Percentiles rank a stretch among this genome's conserved stretches.
phyloP scores from a whole-genome alignment of 2,797 vertebrate species.

The Agapornis canus region DNA sequence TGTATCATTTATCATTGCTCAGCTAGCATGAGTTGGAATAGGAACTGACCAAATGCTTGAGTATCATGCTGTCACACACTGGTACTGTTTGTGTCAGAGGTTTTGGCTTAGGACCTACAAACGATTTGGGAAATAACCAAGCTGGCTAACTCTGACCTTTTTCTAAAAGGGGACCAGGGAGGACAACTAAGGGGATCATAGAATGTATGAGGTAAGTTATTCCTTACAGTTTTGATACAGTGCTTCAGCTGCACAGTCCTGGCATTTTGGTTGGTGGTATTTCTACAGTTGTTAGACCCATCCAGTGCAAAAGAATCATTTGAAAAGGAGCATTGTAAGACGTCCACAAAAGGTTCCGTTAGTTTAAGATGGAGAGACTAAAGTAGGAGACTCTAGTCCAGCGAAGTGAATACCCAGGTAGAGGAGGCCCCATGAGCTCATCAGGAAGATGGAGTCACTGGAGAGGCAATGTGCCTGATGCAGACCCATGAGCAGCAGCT shows the following conservation, averaged over 20 bases:
- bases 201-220: neutral
- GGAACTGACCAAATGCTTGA: neutral
- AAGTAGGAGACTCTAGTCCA: neutral
- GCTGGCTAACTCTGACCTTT: neutral
- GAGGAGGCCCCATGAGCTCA: neutral
- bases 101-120: neutral
- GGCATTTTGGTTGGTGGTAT: neutral
- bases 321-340: neutral
- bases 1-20: neutral
- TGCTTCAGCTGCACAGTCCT: neutral
- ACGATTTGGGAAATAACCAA: neutral
- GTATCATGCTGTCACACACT: neutral
- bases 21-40: neutral
- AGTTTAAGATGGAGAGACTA: neutral
- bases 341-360: neutral
- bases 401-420: neutral
- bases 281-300: neutral
- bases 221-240: neutral
- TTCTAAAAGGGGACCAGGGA: neutral
- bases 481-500: neutral
- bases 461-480: rapidly evolving
- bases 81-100: neutral
- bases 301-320: neutral
- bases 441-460: neutral
- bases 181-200: neutral